Conservation (phyloP, 2,797 vertebrate species). For the Silurus aristotelis region DNA sequence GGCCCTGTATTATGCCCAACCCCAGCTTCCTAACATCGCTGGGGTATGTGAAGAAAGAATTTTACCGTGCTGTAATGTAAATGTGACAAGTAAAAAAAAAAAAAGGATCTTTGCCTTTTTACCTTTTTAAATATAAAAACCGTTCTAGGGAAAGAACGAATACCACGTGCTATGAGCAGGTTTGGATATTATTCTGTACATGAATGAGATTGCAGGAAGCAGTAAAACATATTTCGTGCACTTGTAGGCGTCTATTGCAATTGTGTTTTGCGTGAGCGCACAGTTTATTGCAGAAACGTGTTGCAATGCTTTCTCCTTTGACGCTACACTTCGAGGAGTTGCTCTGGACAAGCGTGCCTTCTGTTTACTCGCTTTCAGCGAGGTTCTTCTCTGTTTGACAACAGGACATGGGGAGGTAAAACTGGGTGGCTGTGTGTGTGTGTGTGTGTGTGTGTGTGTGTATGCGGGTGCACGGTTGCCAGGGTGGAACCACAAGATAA, state of each 20-base stretch:
- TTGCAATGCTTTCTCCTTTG: not conserved
- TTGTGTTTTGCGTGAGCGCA: not conserved
- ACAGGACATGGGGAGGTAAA: constrained; percentile 61
- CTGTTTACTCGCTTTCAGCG: constrained; percentile 24
- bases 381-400: constrained; percentile 43
- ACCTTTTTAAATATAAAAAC: too few species aligned
- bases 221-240: too few species aligned
- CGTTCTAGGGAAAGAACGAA: too few species aligned
- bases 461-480: constrained; percentile 33
- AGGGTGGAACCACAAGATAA: constrained; percentile 32
- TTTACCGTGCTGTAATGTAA: too few species aligned
- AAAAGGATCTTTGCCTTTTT: too few species aligned
- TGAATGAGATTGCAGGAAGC: too few species aligned
- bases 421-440: constrained; percentile 52
- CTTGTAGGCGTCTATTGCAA: not conserved
- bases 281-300: not conserved
- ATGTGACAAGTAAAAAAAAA: too few species aligned
- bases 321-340: not conserved
- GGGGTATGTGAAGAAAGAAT: too few species aligned
- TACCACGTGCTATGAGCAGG: not conserved
- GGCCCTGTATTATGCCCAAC: too few species aligned
- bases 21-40: too few species aligned
- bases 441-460: constrained; percentile 58
- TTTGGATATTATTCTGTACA: not conserved
- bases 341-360: not conserved